These are phyloP conservation scores for Apostichopus parvimensis DNA, from an alignment of 35 echinoderm and acorn worm species.

Conservation along the genomic window DNA sequence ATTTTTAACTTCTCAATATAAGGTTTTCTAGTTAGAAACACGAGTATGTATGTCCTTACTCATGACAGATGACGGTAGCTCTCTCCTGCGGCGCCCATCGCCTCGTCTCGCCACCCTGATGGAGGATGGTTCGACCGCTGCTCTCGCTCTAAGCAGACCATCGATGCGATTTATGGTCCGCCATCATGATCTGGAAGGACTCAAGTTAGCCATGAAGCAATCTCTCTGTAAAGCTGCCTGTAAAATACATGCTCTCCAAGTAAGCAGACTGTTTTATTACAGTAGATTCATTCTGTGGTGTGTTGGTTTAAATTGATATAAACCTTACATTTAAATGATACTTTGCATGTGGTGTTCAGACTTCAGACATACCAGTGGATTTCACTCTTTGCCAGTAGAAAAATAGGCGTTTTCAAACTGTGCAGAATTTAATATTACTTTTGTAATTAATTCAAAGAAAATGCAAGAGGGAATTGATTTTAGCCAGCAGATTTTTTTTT, in stretches of 20 bases:
- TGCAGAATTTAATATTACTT: background rate
- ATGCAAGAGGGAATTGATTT: too few species aligned
- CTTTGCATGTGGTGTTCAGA: too few species aligned
- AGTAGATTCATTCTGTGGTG: too few species aligned
- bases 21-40: too few species aligned
- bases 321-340: too few species aligned
- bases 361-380: too few species aligned
- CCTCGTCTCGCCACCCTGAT: constrained; percentile 78
- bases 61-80: constrained; percentile 81
- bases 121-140: constrained; percentile 61
- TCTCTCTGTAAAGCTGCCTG: constrained; percentile 94
- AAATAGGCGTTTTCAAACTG: too few species aligned
- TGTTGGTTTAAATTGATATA: too few species aligned
- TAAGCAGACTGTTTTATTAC: background rate
- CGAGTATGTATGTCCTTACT: too few species aligned
- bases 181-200: constrained; percentile 89
- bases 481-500: too few species aligned
- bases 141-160: constrained; percentile 66
- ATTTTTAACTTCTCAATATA: background rate
- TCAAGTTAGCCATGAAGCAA: constrained; percentile 94
- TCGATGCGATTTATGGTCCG: constrained; percentile 85
- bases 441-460: too few species aligned
- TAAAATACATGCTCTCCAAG: constrained; percentile 88
- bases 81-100: constrained; percentile 89
- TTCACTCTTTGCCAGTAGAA: too few species aligned